A percentile compares a stretch with the other conserved stretches of the same genome.
phyloP scores from a whole-genome alignment of 2,113 vertebrate genomes.

The Peromyscus leucopus region DNA sequence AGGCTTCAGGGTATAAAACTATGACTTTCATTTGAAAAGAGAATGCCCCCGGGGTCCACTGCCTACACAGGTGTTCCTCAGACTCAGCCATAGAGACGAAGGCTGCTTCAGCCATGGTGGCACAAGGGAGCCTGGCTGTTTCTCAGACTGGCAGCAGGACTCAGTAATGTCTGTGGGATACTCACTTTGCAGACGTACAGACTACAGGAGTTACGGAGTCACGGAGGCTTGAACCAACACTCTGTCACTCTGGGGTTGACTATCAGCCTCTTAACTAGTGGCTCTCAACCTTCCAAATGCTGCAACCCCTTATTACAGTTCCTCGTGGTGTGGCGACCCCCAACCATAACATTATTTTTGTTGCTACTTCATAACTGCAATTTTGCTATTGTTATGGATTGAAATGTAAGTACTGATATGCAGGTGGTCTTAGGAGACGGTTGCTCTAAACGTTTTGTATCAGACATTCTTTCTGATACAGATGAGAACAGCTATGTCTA shows the following conservation, averaged over 20 bases:
- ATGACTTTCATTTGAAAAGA: background rate
- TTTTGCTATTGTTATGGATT: background rate
- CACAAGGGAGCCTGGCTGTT: no score
- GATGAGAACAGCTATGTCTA: background rate
- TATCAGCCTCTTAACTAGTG: background rate
- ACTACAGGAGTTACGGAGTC: no score
- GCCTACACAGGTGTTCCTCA: background rate
- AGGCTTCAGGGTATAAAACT: background rate
- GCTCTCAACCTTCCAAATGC: background rate
- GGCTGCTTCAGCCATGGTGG: background rate
- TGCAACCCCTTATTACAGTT: background rate
- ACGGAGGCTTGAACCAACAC: background rate
- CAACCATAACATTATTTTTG: background rate
- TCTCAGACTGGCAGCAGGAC: background rate
- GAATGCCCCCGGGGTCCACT: background rate
- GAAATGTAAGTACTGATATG: background rate
- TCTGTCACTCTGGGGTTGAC: background rate
- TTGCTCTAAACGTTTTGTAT: background rate
- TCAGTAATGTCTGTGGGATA: no score
- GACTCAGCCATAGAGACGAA: background rate
- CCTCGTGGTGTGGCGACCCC: background rate
- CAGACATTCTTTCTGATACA: no score
- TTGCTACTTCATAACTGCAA: background rate
- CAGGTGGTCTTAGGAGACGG: background rate
- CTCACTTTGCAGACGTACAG: background rate